phyloP scores from a whole-genome alignment of 2,888 invertebrate species.

The Tetragnatha montana region DNA sequence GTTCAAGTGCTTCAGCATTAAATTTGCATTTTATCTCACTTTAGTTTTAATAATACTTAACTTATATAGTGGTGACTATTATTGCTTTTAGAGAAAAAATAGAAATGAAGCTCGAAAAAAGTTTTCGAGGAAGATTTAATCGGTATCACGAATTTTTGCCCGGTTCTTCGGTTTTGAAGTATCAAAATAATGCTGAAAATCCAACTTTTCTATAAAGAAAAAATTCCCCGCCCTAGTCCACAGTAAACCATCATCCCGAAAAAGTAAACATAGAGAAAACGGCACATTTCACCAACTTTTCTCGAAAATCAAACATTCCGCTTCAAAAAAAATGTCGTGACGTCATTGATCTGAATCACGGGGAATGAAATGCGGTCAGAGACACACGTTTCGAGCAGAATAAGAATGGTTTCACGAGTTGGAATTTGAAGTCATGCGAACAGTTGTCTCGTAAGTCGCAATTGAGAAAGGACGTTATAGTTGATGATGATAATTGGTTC shows the following conservation, averaged over 20 bases:
- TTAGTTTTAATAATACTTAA: no score
- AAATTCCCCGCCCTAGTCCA: no score
- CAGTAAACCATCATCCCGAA: background rate
- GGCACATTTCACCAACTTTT: background rate
- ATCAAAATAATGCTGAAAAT: no score
- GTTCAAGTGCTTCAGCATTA: no score
- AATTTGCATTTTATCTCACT: no score
- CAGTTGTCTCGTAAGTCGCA: background rate
- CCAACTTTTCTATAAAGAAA: no score
- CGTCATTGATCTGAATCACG: conserved; percentile 28
- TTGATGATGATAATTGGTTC: background rate
- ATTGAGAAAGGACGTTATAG: background rate
- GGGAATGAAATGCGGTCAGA: conserved; percentile 27
- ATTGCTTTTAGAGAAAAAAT: no score
- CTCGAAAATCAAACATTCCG: background rate
- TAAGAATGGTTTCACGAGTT: background rate
- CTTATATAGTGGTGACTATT: no score
- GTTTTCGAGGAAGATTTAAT: no score
- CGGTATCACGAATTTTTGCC: no score
- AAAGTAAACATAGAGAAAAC: background rate
- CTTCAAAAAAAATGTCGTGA: background rate
- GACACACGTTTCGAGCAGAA: background rate
- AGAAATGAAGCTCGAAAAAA: no score
- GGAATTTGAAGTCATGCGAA: background rate
- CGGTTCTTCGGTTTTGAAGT: no score